Percentiles rank a stretch among this genome's conserved stretches.
phyloP scores from a whole-genome alignment of 2,888 invertebrate genomes.

The Agrochola lychnidis region DNA sequence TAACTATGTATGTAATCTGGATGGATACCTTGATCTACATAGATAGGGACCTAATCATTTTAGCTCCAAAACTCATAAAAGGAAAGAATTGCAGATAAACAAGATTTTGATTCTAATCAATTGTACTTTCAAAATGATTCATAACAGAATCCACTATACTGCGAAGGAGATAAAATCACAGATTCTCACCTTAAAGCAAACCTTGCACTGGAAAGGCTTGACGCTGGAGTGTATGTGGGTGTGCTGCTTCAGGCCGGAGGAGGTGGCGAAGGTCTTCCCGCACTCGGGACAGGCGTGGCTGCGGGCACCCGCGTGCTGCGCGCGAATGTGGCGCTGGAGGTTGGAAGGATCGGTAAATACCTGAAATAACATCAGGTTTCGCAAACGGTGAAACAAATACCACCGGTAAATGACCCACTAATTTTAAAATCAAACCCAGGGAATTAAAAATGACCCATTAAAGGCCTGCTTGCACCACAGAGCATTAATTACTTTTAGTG shows the following conservation, averaged over 20 bases:
- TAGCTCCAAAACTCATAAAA: conserved; percentile 3
- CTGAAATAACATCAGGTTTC: conserved; percentile 92
- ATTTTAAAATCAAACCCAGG: conserved; percentile 59
- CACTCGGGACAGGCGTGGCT: conserved; percentile 99
- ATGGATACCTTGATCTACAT: background rate
- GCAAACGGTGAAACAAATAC: conserved; percentile 77
- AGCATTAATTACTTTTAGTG: conserved; percentile 11
- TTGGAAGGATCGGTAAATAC: conserved; percentile 99
- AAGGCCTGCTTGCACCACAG: conserved; percentile 20
- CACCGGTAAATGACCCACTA: conserved; percentile 62
- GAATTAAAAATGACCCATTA: conserved; percentile 40
- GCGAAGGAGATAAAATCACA: background rate
- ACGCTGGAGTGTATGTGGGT: conserved; percentile 99
- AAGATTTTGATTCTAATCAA: background rate
- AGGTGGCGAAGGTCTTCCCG: conserved; percentile 99
- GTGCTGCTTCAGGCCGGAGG: conserved; percentile 99
- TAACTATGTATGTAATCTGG: background rate
- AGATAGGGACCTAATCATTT: conserved; percentile 9
- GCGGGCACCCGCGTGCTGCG: conserved; percentile 98
- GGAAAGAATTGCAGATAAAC: background rate
- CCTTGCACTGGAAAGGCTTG: conserved; percentile 99
- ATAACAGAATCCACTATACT: background rate
- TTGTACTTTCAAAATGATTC: background rate
- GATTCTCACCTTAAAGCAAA: conserved; percentile 96
- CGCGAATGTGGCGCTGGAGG: conserved; percentile 98